Base-by-base conservation (phyloP, 1,140 invertebrate species). In the Copidosoma floridanum region DNA sequence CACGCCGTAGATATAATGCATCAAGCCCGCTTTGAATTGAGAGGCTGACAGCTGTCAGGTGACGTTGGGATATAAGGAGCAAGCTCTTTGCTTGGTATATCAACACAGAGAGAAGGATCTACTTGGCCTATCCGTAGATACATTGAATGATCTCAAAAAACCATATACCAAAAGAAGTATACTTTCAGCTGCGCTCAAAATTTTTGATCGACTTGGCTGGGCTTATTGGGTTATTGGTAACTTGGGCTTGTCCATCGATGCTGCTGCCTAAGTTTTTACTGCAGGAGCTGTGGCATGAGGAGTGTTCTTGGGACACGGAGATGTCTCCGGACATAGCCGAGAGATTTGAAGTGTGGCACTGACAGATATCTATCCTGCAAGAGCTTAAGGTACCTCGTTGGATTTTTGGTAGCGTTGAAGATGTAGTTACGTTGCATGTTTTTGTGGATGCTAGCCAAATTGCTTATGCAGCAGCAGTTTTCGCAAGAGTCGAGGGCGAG, bases 131-230 rank as follows among this genome's bases (percentile, higher is more conserved):
- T 12, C 6, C 12, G 6, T 32, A 12, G 12, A 0, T 32, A 32
- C 12, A 12, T 12, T 12, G 12, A 3, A 6, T 3, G 1, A 38
- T 18, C 23, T 11, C 3, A n/a, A 18, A 37, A 12, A 21, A 7
- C 29, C 29, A n/a, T 14, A 46, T 7, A 56, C 53, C 1, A 71
- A 71, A 58, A 55, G 68, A 44, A 52, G 29, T 14, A 65, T 70
- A 24, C 35, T 70, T 21, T 65, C 68, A 7, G 20, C 54, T 16
- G 46, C 46, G 12, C 68, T 70, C 18, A 57, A 52, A 57, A 32
- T 71, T 16, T 70, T 64, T 48, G 68, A 71, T 56, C 67, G 67
- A 4, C 63, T 71, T 16, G 68, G 67, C n/a, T 68, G 62, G 24
- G n/a, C n/a, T n/a, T n/a, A n/a, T n/a, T n/a, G n/a, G n/a, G n/a